These are phyloP conservation scores for Girardia tigrina DNA, from an alignment of 2,888 invertebrate genomes.

Conservation along the genomic window DNA sequence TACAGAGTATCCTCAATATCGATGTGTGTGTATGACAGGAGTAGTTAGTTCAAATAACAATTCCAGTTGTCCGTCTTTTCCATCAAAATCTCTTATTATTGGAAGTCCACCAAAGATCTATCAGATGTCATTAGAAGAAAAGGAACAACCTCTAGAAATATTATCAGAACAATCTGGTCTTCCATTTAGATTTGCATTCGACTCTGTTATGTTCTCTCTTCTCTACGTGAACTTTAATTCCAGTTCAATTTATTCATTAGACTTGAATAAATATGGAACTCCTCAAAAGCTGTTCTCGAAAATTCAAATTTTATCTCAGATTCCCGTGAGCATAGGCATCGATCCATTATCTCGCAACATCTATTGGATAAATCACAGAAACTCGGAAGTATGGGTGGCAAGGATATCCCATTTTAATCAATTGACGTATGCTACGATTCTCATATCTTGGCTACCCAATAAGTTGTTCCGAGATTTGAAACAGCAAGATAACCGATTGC, in stretches of 20 bases:
- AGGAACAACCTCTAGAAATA: not conserved
- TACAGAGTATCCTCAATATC: not conserved
- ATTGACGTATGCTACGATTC: not conserved
- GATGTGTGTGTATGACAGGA: not conserved
- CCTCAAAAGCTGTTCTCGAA: not conserved
- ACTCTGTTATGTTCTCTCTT: not conserved
- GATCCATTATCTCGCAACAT: not conserved
- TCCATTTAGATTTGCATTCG: not conserved
- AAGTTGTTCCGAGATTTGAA: not conserved
- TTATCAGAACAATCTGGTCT: not conserved
- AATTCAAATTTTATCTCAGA: not conserved
- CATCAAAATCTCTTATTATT: not conserved
- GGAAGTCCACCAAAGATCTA: not conserved
- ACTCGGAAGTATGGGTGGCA: not conserved
- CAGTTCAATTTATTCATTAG: not conserved
- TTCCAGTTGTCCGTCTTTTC: not conserved
- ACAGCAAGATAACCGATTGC: not conserved
- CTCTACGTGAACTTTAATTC: conserved; percentile 1
- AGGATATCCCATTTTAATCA: not conserved
- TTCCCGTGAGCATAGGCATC: not conserved
- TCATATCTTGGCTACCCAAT: not conserved
- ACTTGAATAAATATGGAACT: not conserved
- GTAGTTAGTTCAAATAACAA: not conserved
- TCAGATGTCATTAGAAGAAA: not conserved
- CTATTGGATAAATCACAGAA: conserved; percentile 11